These are phyloP conservation scores for Parazoanthus swiftii DNA, from an alignment of 92 coral and sea anemone species.

Conservation along the genomic window DNA sequence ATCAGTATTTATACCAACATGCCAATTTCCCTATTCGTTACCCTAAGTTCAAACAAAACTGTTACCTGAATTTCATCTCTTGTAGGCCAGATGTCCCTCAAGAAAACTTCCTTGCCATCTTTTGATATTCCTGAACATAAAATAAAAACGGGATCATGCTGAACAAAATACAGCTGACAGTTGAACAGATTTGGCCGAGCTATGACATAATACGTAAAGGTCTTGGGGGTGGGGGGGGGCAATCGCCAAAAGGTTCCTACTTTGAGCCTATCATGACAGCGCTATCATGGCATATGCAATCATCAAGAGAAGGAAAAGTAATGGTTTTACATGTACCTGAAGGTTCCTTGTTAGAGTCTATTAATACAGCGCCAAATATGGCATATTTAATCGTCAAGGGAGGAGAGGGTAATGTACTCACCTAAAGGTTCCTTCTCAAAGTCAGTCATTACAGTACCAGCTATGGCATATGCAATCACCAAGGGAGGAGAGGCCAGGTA, in stretches of 20 bases:
- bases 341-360: too few relatives aligned
- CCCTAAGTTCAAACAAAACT: background rate
- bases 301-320: slow-evolving; percentile 83
- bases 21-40: background rate
- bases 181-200: too few relatives aligned
- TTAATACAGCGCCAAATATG: too few relatives aligned
- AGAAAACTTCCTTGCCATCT: slow-evolving; percentile 87
- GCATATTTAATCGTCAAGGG: background rate
- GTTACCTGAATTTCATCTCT: slow-evolving; percentile 93
- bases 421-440: slow-evolving; percentile 95
- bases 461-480: slow-evolving; percentile 96
- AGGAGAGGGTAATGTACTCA: slow-evolving; percentile 27
- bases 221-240: slow-evolving; percentile 71
- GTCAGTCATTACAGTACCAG: slow-evolving; percentile 88
- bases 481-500: slow-evolving; percentile 98
- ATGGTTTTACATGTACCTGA: background rate
- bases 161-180: background rate
- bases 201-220: too few relatives aligned
- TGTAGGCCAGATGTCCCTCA: slow-evolving; percentile 93
- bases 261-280: background rate
- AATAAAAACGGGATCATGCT: background rate
- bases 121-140: slow-evolving; percentile 69
- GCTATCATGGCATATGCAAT: slow-evolving; percentile 89
- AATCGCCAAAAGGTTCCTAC: background rate
- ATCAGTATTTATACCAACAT: background rate